Evolutionary conservation across 2,888 invertebrate genomes (phyloP), one percentile per base, ranked within the genome.

Genomic region (Pyrocoelia pectoralis): DNA sequence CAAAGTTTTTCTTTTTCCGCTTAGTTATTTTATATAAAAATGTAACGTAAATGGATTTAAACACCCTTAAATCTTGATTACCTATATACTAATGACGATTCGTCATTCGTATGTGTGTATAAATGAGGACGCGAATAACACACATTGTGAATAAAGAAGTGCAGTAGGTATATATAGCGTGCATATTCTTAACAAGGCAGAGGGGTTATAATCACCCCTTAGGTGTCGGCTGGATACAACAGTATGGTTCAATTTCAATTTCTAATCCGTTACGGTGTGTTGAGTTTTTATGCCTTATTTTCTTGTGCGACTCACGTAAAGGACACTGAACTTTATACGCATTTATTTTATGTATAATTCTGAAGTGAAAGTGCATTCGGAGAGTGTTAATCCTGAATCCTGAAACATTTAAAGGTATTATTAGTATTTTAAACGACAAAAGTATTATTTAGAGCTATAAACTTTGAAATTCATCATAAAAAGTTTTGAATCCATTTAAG

Each of bases 261-360:
- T 72, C 70, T 72, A 72, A 74, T 75, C 74, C 74, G 74, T 73
- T 70, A 50, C 70, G 72, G 71, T 69, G 68, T 69, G 56, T 68
- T 66, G 72, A 74, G 71, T 74, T 73, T 72, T 75, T 72, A 71
- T 70, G 56, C 63, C n/a, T 63, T 65, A 46, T 63, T 59, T 56
- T 58, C 56, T 56, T 54, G 51, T 65, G 66, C 63, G 51, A 63
- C 63, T 63, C 48, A 56, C 55, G 61, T 57, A 56, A 70, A 73
- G 76, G 74, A 73, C 74, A 72, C 68, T 72, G 73, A 74, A 75
- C 74, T 68, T 41, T 54, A 56, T 68, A 53, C 65, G 69, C 61
- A 24, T 24, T 24, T 6, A 24, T 24, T 24, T 3, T 3, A 24
- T 24, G 33, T 43, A 5, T 49, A 13, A 28, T 50, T 24, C 50